phyloP scores from a whole-genome alignment of 2,113 vertebrate genomes.

The Peromyscus polionotus region DNA sequence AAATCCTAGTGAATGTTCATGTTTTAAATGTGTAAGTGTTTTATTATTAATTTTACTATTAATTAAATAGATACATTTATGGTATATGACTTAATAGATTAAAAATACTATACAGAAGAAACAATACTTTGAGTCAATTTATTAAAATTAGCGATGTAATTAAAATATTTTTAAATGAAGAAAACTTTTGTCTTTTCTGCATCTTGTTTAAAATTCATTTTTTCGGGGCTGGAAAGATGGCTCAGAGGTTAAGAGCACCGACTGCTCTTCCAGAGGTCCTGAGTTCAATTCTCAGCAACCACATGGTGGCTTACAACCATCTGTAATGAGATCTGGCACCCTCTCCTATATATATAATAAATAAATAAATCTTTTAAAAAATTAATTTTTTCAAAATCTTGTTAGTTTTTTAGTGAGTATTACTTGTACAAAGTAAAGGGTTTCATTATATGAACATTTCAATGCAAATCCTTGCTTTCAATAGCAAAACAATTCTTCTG shows the following conservation, averaged over 20 bases:
- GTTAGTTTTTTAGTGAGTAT: background rate
- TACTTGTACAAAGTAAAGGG: background rate
- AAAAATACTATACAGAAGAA: background rate
- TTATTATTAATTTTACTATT: background rate
- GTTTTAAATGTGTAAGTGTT: background rate
- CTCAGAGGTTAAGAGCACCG: no score
- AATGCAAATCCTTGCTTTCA: background rate
- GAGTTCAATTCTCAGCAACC: no score
- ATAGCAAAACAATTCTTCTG: background rate
- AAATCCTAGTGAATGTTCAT: background rate
- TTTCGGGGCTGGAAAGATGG: background rate
- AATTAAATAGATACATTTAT: background rate
- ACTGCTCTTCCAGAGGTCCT: no score
- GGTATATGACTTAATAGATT: background rate
- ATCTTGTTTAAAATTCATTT: background rate
- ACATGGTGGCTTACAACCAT: no score
- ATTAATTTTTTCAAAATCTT: background rate
- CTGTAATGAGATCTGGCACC: no score
- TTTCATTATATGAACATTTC: background rate
- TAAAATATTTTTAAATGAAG: background rate
- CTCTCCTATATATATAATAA: no score
- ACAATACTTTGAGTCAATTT: conserved; percentile 13
- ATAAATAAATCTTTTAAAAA: no score
- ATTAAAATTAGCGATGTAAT: background rate
- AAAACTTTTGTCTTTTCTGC: background rate